Percentiles rank a stretch among this genome's conserved stretches.
These are phyloP conservation scores for Monochamus alternatus DNA, from an alignment of 2,888 invertebrate genomes.

Conservation along the genomic window DNA sequence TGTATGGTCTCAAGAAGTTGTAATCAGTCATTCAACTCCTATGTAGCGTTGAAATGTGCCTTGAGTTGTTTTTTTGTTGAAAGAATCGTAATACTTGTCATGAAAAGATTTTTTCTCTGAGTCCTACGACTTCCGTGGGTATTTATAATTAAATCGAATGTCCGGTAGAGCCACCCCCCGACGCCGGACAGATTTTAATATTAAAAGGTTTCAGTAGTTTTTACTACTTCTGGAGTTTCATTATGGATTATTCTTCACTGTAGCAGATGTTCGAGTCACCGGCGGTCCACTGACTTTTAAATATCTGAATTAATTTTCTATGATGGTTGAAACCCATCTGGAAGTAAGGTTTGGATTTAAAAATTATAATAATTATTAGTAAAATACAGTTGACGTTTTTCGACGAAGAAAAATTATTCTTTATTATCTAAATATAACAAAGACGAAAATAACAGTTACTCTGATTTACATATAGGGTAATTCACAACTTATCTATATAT, in stretches of 20 bases:
- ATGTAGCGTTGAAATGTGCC: slow-evolving; percentile 4
- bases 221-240: background rate
- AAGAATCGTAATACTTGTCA: no score
- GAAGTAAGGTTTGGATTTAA: background rate
- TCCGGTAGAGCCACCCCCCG: background rate
- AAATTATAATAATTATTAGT: no score
- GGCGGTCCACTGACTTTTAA: background rate
- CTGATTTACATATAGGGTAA: no score
- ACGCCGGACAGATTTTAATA: background rate
- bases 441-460: no score
- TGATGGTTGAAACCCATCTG: background rate
- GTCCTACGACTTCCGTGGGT: background rate
- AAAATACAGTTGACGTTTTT: no score
- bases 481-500: no score
- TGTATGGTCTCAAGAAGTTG: slow-evolving; percentile 11
- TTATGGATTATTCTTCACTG: background rate
- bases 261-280: background rate
- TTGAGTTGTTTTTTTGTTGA: background rate
- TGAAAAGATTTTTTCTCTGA: no score
- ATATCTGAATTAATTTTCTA: background rate
- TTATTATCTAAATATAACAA: no score
- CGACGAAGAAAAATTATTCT: no score
- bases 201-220: background rate
- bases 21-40: slow-evolving; percentile 8
- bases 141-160: background rate